Base-by-base conservation (phyloP, 2,888 invertebrate genomes). In the Nemotelus pantherinus region DNA sequence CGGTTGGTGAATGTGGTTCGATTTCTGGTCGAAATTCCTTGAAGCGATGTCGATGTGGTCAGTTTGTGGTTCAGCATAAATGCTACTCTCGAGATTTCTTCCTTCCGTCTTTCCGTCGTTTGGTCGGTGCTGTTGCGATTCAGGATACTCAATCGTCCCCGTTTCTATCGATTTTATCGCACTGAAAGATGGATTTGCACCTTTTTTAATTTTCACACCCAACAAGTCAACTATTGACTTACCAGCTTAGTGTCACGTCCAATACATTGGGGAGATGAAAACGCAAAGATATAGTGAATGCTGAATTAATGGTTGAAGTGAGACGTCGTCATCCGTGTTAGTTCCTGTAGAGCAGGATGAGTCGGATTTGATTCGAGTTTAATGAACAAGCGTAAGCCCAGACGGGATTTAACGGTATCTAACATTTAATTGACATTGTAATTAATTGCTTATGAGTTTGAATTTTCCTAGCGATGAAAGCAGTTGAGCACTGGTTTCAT, bases 141-240 rank as follows among this genome's bases (percentile, higher is more conserved):
- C 25, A 25, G 25, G 25, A 25, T 25, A 25, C 25, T 25, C 25
- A 25, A 25, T 25, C 25, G 25, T 25, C 1, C 25, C 25, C 0
- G 25, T 25, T 65, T 44, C 45, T 63, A 60, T 70, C 47, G 72
- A 57, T 74, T 74, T 60, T 60, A 48, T 60, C 47, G 9, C 25
- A 5, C 3, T 57, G 47, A 58, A 70, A 57, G 60, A 39, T 58
- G 47, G 25, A 39, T 47, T 58, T 58, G 47, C 47, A 47, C n/a
- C 41, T 7, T 58, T 74, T 74, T 63, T 60, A 74, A 74, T 74
- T 72, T 74, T 41, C 39, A 41, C n/a, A 60, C 3, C n/a, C 53
- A 53, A 44, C 71, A 43, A 47, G 71, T 72, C 71, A 72, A 72
- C 71, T 58, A 58, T 72, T 72, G 71, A 72, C 58, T 58, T 57